A percentile compares a stretch with the other conserved stretches of the same genome.
phyloP scores from a whole-genome alignment of 1,140 invertebrate genomes.

The Lethocerus indicus region DNA sequence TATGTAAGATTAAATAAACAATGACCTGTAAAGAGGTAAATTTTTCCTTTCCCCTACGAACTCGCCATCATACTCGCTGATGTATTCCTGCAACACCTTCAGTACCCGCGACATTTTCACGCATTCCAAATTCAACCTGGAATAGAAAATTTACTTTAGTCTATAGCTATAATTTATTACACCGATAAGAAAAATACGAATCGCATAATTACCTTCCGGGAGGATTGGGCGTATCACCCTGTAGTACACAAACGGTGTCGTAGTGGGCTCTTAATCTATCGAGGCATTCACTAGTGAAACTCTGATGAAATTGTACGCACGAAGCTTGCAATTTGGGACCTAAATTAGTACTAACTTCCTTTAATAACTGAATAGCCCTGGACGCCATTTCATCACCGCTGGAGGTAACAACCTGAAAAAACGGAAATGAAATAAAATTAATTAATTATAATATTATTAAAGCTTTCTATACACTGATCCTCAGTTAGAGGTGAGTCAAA shows the following conservation, averaged over 20 bases:
- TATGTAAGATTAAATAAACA: too few relatives aligned
- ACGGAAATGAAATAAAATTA: conserved; percentile 7
- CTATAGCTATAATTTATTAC: background rate
- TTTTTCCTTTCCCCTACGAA: conserved; percentile 80
- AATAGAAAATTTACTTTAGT: background rate
- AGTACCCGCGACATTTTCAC: conserved; percentile 84
- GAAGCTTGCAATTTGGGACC: conserved; percentile 64
- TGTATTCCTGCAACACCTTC: conserved; percentile 87
- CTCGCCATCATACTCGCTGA: conserved; percentile 86
- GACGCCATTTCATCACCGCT: conserved; percentile 82
- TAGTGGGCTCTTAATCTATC: conserved; percentile 74
- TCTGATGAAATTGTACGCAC: conserved; percentile 70
- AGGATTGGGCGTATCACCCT: conserved; percentile 4
- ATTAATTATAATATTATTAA: background rate
- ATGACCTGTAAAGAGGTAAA: conserved; percentile 69
- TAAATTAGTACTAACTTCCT: conserved; percentile 86
- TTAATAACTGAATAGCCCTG: conserved; percentile 77
- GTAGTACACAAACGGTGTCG: conserved; percentile 43
- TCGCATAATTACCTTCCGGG: background rate
- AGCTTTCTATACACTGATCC: too few relatives aligned
- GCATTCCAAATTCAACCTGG: conserved; percentile 34
- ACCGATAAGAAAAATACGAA: background rate
- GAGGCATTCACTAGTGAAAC: conserved; percentile 77
- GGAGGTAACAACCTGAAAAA: conserved; percentile 58
- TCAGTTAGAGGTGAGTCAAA: too few relatives aligned